A percentile compares a stretch with the other conserved stretches of the same genome.
These are phyloP conservation scores for Lordiphosa fenestrarum DNA, from an alignment of 2,888 invertebrate genomes.

Conservation along the genomic window DNA sequence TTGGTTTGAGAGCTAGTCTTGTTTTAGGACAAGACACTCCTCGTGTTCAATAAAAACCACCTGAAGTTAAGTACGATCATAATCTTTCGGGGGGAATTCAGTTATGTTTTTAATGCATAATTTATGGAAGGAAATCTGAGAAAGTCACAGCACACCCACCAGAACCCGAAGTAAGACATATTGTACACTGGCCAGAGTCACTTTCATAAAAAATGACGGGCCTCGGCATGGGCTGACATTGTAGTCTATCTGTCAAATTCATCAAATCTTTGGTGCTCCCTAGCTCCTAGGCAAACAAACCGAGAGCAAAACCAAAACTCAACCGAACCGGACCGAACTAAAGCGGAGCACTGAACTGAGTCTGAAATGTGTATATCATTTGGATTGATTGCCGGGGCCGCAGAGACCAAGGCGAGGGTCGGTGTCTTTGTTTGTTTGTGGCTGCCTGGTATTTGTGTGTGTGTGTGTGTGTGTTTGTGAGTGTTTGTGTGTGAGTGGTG, in stretches of 20 bases:
- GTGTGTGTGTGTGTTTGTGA: constrained; percentile 18
- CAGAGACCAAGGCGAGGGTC: constrained; percentile 29
- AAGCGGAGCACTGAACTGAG: constrained; percentile 15
- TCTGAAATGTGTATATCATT: constrained; percentile 70
- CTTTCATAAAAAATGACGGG: constrained; percentile 49
- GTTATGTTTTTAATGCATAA: constrained; percentile 9
- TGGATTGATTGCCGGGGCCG: constrained; percentile 64
- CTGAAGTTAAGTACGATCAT: too few species aligned
- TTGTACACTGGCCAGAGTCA: constrained; percentile 42
- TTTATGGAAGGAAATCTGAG: constrained; percentile 42
- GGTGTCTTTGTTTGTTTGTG: constrained; percentile 58
- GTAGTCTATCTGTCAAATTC: constrained; percentile 67
- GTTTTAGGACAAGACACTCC: too few species aligned
- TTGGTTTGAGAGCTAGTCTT: too few species aligned
- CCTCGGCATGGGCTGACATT: constrained; percentile 30
- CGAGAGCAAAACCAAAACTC: constrained; percentile 14
- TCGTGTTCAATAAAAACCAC: too few species aligned
- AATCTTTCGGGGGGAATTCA: too few species aligned
- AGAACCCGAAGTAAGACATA: constrained; percentile 61
- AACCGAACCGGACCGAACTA: constrained; percentile 24
- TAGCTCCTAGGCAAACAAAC: constrained; percentile 52
- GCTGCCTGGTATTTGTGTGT: constrained; percentile 22
- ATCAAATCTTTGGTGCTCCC: constrained; percentile 53
- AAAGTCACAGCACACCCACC: constrained; percentile 40
- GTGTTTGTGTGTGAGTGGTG: constrained; percentile 18